These are phyloP conservation scores for Pygocentrus nattereri DNA, from an alignment of 2,797 vertebrate species.

Conservation along the genomic window DNA sequence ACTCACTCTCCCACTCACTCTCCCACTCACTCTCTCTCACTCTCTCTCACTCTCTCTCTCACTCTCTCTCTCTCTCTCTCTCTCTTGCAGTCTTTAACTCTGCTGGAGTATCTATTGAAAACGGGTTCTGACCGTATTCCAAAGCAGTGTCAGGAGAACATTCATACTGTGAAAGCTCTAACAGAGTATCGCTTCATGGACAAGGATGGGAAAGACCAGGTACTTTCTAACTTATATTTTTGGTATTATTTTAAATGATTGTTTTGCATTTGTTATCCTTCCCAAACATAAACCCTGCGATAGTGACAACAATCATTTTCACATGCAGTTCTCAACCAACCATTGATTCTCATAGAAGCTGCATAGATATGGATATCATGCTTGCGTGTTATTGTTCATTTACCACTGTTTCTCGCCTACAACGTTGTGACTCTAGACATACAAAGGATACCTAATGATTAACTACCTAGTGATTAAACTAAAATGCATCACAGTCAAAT, in stretches of 20 bases:
- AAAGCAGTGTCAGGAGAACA: conserved; percentile 93
- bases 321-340: not conserved
- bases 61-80: not conserved
- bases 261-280: not conserved
- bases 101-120: conserved; percentile 96
- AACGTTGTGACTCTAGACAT: not conserved
- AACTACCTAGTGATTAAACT: no score
- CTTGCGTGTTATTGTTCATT: not conserved
- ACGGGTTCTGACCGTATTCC: conserved; percentile 94
- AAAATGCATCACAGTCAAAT: not conserved
- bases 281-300: not conserved
- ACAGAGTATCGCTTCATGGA: conserved; percentile 95
- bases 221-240: conserved; percentile 47
- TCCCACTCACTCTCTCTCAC: not conserved
- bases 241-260: not conserved
- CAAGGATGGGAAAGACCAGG: conserved; percentile 96
- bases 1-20: no score
- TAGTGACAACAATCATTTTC: not conserved
- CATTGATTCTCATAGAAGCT: not conserved
- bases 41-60: not conserved
- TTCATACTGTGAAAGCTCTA: conserved; percentile 94
- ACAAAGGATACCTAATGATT: not conserved
- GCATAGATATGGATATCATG: not conserved
- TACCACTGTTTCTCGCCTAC: not conserved
- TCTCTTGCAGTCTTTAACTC: conserved; percentile 83